Evolutionary conservation across 2,113 vertebrate species (phyloP), one percentile per base, ranked within the genome.

Genomic region (Ptilorrhoa leucosticta): DNA sequence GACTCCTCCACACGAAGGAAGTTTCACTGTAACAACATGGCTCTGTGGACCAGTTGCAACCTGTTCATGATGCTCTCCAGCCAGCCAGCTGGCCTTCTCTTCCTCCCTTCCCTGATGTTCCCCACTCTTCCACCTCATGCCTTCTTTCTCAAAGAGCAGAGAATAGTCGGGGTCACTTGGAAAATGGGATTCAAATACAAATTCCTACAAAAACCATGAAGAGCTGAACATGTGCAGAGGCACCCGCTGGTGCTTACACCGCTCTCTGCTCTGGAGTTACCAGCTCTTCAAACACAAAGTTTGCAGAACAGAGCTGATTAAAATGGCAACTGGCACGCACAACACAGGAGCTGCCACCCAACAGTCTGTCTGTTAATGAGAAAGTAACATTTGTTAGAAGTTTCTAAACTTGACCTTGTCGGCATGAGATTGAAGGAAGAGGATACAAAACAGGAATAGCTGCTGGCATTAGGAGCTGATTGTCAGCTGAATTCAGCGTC

Each of bases 301-400:
- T 45, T 64, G 54, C 13, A 22, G 50, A 69, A 56, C 42, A 65
- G 53, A 89, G 51, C 9, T 78, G 73, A 92, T 69, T 81, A 31
- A 83, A 90, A 86, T 3, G 44, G 72, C 80, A 93, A 40, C 24
- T 66, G 68, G 76, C 81, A 64, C 44, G 75, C 18, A 70, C 10
- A 48, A 48, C 84, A 47, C 79, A 91, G 84, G 42, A 93, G 56
- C 16, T 94, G 51, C 68, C 81, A 76, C 83, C 83, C 69, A 39
- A 70, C 81, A 45, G 72, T 15, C 81, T 93, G 77, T 17, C 91
- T 89, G 71, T 33, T 94, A 95, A 88, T 73, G 84, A 91, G 84
- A 76, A 78, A 93, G 64, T 53, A 95, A 86, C 87, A 93, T 94
- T 94, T 87, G 91, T 86, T 89, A 39, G 47, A 93, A 96, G 94